phyloP scores from a whole-genome alignment of 2,888 invertebrate species.

The Trachelus troglodyta region DNA sequence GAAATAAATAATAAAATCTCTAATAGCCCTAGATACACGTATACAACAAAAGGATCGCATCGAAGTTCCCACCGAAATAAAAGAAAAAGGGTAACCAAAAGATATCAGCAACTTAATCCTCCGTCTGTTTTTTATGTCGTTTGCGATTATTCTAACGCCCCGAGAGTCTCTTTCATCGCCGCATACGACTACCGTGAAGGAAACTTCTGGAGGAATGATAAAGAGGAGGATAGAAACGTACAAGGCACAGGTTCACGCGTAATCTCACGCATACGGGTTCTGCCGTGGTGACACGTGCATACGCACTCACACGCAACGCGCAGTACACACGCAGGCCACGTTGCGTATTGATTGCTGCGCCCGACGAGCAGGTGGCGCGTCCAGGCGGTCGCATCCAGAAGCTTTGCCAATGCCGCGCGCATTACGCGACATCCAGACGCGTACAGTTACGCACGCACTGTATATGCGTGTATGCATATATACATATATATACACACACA shows the following conservation, averaged over 20 bases:
- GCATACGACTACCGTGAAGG: too few species aligned
- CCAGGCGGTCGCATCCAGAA: conserved; percentile 47
- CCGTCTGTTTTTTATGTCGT: neutral
- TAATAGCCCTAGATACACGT: neutral
- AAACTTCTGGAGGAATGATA: neutral
- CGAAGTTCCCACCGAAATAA: too few species aligned
- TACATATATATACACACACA: neutral
- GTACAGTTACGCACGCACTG: neutral
- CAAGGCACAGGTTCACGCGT: neutral
- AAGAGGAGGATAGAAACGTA: neutral
- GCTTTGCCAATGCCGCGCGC: conserved; percentile 41
- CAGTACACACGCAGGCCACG: conserved; percentile 22
- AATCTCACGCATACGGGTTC: conserved; percentile 13
- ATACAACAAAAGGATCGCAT: neutral
- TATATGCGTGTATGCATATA: neutral
- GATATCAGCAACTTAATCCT: neutral
- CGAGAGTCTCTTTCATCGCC: rapidly evolving
- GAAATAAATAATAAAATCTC: neutral
- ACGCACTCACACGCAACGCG: conserved; percentile 25
- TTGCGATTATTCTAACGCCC: neutral
- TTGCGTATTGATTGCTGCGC: conserved; percentile 44
- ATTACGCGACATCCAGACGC: conserved; percentile 20
- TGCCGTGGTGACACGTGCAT: conserved; percentile 50
- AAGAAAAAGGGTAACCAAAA: neutral
- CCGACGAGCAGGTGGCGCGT: conserved; percentile 45